Conservation (phyloP, 35 echinoderm and acorn worm species). For the Apostichopus japonicus region DNA sequence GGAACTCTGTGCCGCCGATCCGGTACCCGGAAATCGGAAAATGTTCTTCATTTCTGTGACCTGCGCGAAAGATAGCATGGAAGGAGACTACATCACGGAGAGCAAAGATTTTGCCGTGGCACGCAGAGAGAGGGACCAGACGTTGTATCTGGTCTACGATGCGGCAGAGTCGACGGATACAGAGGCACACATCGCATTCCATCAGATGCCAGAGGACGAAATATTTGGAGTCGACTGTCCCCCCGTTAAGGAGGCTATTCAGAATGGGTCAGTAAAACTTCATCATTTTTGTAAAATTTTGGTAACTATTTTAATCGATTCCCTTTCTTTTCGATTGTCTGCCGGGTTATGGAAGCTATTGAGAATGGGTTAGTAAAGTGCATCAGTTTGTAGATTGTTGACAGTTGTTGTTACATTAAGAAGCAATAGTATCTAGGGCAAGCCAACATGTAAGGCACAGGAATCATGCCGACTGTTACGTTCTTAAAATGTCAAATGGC, state of each 20-base stretch:
- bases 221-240: slow-evolving; percentile 89
- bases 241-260: slow-evolving; percentile 54
- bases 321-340: no score
- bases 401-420: no score
- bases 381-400: no score
- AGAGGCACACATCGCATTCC: slow-evolving; percentile 53
- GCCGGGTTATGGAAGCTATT: no score
- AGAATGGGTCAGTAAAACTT: slow-evolving; percentile 82
- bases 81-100: slow-evolving; percentile 57
- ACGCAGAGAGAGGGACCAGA: slow-evolving; percentile 68
- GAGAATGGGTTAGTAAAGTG: no score
- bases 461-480: no score
- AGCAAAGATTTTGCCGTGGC: slow-evolving; percentile 47
- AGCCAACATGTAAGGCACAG: no score
- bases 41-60: slow-evolving; percentile 82
- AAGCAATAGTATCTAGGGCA: no score
- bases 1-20: slow-evolving; percentile 89
- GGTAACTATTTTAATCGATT: no score
- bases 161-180: slow-evolving; percentile 54
- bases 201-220: slow-evolving; percentile 78
- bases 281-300: no score
- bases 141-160: slow-evolving; percentile 75
- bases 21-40: slow-evolving; percentile 86
- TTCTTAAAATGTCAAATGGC: no score
- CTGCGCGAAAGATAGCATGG: slow-evolving; percentile 84